Conservation (phyloP, 1,140 invertebrate species). For the Stenopsyche tienmushanensis region DNA sequence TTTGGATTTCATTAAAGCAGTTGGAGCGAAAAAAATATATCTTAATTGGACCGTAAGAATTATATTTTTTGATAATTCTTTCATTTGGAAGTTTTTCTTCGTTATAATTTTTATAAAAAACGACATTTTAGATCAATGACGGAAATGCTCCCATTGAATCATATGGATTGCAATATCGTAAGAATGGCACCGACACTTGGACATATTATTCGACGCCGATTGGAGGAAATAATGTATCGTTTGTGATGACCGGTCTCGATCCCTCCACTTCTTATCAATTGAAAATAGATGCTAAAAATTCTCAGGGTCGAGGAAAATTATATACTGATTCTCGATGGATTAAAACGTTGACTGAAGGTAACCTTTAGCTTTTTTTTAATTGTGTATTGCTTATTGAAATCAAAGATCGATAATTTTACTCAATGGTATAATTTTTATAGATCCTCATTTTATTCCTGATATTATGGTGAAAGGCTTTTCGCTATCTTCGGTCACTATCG, state of each 20-base stretch:
- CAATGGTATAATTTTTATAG: conserved; percentile 43
- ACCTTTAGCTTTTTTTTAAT: neutral
- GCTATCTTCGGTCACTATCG: conserved; percentile 74
- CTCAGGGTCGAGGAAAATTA: conserved; percentile 53
- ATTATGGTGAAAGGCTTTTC: conserved; percentile 76
- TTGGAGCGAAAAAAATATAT: conserved; percentile 72
- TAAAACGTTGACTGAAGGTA: conserved; percentile 59
- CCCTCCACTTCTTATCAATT: conserved; percentile 65
- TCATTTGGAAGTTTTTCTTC: neutral
- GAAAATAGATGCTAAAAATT: conserved; percentile 57
- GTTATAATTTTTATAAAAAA: neutral
- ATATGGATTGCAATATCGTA: conserved; percentile 66
- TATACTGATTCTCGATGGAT: conserved; percentile 57
- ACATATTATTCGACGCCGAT: conserved; percentile 58
- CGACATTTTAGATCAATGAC: conserved; percentile 58
- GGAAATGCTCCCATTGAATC: conserved; percentile 70
- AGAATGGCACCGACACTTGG: conserved; percentile 54
- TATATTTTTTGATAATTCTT: conserved; percentile 1
- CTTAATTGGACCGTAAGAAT: conserved; percentile 71
- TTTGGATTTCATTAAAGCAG: conserved; percentile 73
- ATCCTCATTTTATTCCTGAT: conserved; percentile 76
- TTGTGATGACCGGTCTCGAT: conserved; percentile 62
- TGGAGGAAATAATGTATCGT: conserved; percentile 60
- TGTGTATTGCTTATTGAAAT: neutral
- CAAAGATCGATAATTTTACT: neutral